These are phyloP conservation scores for Nycticryphes semicollaris DNA, from an alignment of 2,113 vertebrate species.

Conservation along the genomic window DNA sequence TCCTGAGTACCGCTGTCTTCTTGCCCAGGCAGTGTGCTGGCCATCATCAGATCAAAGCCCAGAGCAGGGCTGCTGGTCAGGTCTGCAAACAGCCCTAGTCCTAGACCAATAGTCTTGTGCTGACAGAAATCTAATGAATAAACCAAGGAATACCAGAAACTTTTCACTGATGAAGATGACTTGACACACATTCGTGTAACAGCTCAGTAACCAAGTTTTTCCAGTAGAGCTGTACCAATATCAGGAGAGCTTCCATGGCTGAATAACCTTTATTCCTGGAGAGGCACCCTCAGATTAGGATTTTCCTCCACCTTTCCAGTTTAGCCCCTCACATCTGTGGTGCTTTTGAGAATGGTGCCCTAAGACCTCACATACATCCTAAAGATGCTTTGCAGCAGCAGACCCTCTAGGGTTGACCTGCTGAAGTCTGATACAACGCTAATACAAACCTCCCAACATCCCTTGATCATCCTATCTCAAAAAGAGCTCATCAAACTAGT, in stretches of 20 bases:
- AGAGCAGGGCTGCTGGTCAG: neutral
- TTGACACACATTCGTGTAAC: neutral
- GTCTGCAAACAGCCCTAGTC: neutral
- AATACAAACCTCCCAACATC: neutral
- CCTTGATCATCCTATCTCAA: neutral
- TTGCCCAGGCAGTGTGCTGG: neutral
- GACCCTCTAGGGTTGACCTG: neutral
- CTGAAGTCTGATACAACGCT: neutral
- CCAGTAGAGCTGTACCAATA: neutral
- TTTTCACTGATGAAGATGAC: neutral
- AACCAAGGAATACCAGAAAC: neutral
- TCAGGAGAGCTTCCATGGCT: neutral
- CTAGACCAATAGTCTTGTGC: neutral
- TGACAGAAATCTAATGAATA: neutral
- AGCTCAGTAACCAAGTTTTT: neutral
- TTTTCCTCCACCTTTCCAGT: neutral
- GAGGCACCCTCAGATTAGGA: neutral
- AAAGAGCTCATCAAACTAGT: neutral
- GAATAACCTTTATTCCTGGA: neutral
- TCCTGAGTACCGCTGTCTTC: rapidly evolving
- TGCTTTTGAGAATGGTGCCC: neutral
- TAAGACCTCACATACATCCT: neutral
- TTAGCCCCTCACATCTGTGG: neutral
- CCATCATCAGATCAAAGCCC: neutral
- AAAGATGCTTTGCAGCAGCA: neutral